Percentiles rank a stretch among this genome's conserved stretches.
Conservation (phyloP, 2,113 vertebrate genomes). For the Oncorhynchus tshawytscha region DNA sequence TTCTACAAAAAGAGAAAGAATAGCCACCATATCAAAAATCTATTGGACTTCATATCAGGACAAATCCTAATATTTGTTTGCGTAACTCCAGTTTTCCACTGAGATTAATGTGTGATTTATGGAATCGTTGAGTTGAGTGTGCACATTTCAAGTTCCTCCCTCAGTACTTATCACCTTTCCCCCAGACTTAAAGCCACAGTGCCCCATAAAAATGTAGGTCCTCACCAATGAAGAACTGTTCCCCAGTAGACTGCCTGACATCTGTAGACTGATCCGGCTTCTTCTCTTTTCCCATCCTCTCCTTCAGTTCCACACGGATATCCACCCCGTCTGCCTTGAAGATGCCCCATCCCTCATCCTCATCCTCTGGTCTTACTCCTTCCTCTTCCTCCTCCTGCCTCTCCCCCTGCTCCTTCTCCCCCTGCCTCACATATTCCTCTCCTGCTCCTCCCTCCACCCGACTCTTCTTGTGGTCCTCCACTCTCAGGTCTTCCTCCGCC, state of each 20-base stretch:
- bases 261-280: constrained; percentile 3
- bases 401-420: constrained; percentile 48
- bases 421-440: neutral
- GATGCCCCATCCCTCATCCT: constrained; percentile 50
- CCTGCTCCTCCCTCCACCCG: constrained; percentile 39
- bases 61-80: no score
- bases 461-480: constrained; percentile 65
- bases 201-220: neutral
- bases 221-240: constrained; percentile 72
- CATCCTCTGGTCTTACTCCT: constrained; percentile 15
- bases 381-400: constrained; percentile 16
- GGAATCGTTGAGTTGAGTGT: neutral
- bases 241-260: constrained; percentile 23
- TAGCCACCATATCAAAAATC: neutral
- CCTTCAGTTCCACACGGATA: constrained; percentile 61
- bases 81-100: no score
- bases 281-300: constrained; percentile 39
- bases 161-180: no score
- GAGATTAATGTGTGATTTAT: no score
- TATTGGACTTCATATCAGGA: neutral
- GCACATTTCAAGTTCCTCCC: no score
- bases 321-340: constrained; percentile 69
- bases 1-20: neutral
- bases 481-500: constrained; percentile 49
- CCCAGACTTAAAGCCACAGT: neutral